phyloP scores from a whole-genome alignment of 2,888 invertebrate genomes.

The Ectemnius continuus region DNA sequence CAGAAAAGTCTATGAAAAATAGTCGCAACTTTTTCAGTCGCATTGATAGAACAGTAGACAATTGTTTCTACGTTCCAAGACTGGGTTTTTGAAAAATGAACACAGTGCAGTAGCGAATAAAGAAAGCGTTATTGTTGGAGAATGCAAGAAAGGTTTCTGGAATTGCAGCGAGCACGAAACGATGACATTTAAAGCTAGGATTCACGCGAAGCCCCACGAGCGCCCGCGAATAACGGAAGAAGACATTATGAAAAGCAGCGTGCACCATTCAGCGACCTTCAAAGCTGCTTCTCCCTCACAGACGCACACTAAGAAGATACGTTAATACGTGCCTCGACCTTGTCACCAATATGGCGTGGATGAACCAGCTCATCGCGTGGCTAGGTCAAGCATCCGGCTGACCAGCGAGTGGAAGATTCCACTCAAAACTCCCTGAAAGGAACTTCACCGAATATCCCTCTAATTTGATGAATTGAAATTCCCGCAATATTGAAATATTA shows the following conservation, averaged over 20 bases:
- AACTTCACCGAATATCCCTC: no score
- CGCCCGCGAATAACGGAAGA: neutral
- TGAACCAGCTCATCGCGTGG: constrained; percentile 30
- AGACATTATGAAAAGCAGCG: neutral
- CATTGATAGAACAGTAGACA: no score
- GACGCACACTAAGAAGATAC: constrained; percentile 23
- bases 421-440: no score
- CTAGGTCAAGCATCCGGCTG: constrained; percentile 52
- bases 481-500: no score
- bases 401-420: constrained; percentile 24
- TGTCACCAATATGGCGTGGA: constrained; percentile 44
- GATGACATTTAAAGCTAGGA: neutral
- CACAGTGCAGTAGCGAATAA: no score
- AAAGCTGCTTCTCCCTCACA: neutral
- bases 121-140: no score
- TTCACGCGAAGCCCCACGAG: neutral
- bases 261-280: constrained; percentile 6
- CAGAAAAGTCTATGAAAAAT: no score
- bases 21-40: no score
- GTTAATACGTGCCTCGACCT: constrained; percentile 44
- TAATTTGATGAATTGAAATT: no score
- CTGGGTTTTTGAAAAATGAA: no score
- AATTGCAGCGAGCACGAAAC: constrained; percentile 8
- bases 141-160: neutral
- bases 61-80: no score